phyloP scores from a whole-genome alignment of 1,140 invertebrate genomes.

The Zaprionus ghesquierei region DNA sequence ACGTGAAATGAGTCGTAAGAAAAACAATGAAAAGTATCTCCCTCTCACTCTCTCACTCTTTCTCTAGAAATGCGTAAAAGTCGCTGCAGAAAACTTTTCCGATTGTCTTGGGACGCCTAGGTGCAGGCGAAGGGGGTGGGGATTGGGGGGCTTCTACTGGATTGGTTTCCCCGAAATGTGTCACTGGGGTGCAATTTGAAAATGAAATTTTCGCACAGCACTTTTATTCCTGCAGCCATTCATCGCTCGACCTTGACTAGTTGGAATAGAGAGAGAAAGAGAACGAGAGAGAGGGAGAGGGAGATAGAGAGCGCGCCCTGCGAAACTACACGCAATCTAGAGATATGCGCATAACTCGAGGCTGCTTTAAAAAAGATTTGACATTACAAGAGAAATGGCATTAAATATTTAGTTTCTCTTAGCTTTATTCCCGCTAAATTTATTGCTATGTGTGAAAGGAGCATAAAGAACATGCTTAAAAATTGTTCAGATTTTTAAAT shows the following conservation, averaged over 20 bases:
- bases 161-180: constrained; percentile 61
- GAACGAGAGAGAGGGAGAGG: too few relatives aligned
- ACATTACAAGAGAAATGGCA: neutral
- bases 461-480: too few relatives aligned
- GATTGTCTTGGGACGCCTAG: constrained; percentile 63
- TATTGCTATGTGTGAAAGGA: too few relatives aligned
- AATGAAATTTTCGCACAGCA: constrained; percentile 67
- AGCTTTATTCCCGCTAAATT: neutral
- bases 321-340: neutral
- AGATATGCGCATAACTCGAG: neutral
- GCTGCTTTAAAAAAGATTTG: neutral
- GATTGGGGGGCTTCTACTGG: constrained; percentile 11
- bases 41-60: neutral
- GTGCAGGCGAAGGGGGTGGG: neutral
- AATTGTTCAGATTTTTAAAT: too few relatives aligned
- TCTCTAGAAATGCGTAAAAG: constrained; percentile 42
- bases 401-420: neutral
- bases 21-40: constrained; percentile 74
- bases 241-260: neutral
- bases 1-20: constrained; percentile 81
- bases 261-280: too few relatives aligned
- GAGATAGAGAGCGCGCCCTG: too few relatives aligned
- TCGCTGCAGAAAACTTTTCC: constrained; percentile 61
- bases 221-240: constrained; percentile 11
- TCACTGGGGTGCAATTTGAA: constrained; percentile 80